Conservation (phyloP, 2,797 vertebrate species). For the Lateolabrax maculatus region DNA sequence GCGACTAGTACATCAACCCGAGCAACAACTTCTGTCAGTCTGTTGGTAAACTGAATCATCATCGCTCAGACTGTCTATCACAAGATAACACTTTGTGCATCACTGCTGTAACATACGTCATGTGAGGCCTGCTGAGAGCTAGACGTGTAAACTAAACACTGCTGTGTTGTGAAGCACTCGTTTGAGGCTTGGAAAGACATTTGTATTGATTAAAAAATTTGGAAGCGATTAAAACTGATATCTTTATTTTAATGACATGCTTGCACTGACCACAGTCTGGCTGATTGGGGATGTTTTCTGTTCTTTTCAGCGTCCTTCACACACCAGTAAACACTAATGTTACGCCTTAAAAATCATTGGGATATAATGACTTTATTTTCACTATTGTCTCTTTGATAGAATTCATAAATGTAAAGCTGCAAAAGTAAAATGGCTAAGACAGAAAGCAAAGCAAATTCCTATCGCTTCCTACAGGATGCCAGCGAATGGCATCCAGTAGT, state of each 20-base stretch:
- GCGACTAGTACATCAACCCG: constrained; percentile 37
- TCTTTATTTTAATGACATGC: constrained; percentile 20
- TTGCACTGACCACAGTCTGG: not conserved
- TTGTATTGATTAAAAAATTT: constrained; percentile 31
- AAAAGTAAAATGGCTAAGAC: not conserved
- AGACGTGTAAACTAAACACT: constrained; percentile 50
- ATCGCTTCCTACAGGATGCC: too few species aligned
- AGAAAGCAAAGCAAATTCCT: not conserved
- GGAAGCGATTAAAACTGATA: constrained; percentile 9
- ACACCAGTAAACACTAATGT: not conserved
- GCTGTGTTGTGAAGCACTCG: constrained; percentile 25
- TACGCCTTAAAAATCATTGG: not conserved
- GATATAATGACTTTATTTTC: not conserved
- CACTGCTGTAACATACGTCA: constrained; percentile 37
- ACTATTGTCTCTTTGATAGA: not conserved
- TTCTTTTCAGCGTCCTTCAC: not conserved
- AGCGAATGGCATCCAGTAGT: too few species aligned
- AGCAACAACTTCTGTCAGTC: constrained; percentile 55
- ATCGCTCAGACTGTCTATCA: constrained; percentile 39
- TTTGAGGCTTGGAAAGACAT: constrained; percentile 2
- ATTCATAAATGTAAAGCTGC: not conserved
- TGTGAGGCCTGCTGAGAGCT: constrained; percentile 29
- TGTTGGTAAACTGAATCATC: constrained; percentile 55
- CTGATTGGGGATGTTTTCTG: not conserved
- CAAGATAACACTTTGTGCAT: constrained; percentile 61